Evolutionary conservation across 2,888 invertebrate species (phyloP).

Genomic region (Acleris emargana): DNA sequence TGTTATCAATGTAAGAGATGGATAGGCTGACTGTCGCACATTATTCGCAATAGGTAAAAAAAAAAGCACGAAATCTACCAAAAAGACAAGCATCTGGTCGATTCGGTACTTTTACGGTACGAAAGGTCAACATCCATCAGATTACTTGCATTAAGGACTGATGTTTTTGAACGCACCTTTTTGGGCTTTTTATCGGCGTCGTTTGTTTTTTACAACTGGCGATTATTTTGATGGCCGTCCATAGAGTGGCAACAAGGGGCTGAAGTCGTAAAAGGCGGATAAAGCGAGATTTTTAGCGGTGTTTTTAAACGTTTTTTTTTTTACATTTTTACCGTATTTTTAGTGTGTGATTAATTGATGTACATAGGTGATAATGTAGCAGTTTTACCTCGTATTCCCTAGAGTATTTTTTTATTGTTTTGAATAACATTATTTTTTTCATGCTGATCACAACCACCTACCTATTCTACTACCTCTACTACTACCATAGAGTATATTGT

Average conservation of each 20-base stretch:
- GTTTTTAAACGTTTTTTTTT: constrained; percentile 34
- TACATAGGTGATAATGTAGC: background rate
- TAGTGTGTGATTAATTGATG: background rate
- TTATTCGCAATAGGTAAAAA: background rate
- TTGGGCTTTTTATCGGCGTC: constrained; percentile 42
- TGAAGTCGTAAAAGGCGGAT: constrained; percentile 39
- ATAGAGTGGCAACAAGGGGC: constrained; percentile 37
- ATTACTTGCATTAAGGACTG: constrained; percentile 35
- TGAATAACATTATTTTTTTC: no score
- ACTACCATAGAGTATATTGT: no score
- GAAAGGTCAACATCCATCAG: constrained; percentile 36
- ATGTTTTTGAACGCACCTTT: constrained; percentile 36
- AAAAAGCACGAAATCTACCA: constrained; percentile 26
- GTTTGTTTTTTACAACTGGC: constrained; percentile 49
- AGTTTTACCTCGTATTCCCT: no score
- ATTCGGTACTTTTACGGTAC: constrained; percentile 37
- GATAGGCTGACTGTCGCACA: background rate
- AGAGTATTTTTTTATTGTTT: no score
- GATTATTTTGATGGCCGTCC: constrained; percentile 47
- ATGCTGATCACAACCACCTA: no score
- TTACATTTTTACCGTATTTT: background rate
- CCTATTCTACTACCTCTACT: no score
- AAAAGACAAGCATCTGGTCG: constrained; percentile 39
- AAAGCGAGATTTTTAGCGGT: constrained; percentile 51
- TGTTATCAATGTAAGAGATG: no score